Evolutionary conservation across 37 sponge, comb jelly and placozoan species (phyloP), one percentile per base, ranked within the genome.

Genomic region (Cliona cf. orientalis): DNA sequence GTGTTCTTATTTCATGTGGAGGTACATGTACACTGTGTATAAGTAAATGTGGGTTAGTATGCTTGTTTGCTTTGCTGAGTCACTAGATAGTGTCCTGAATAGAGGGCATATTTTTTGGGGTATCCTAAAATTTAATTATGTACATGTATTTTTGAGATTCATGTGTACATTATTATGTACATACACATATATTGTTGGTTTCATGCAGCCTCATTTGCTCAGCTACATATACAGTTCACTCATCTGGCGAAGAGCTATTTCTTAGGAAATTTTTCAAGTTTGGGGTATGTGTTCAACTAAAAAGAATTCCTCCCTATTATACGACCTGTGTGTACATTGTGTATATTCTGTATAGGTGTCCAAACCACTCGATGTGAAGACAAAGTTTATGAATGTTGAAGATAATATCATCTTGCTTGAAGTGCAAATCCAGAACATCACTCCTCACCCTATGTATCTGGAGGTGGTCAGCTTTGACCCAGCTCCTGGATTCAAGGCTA

Each of bases 351-450:
- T 41, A 3, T 71, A 92, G 90, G 94, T 96, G 1, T 26, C 84
- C 56, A 96, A 96, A 61, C 96, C 96, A 12, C 79, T 96, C 34
- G 96, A 96, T 67, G 94, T 96, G 64, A 90, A 93, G 76, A 96
- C 96, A 39, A 96, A 90, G 82, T 85, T 89, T 70, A 34, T 44
- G 49, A 81, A 59, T 33, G 32, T 68, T 17, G 76, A 88, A 55
- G 89, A 92, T 37, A 89, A 83, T 9, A 86, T 91, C 68, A 84
- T 92, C 17, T 63, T 90, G 33, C 67, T 93, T 63, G 96, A 96
- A 66, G 91, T 93, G 0, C 94, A 92, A 60, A 85, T 96, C 4
- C 87, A 93, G 71, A 96, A 96, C 79, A 72, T 79, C 68, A 96
- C 85, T 44, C 88, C 88, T 23, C 35, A 60, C 35, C 81, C 93